Evolutionary conservation across 1,140 invertebrate species (phyloP).

Genomic region (Drosophila sturtevanti): DNA sequence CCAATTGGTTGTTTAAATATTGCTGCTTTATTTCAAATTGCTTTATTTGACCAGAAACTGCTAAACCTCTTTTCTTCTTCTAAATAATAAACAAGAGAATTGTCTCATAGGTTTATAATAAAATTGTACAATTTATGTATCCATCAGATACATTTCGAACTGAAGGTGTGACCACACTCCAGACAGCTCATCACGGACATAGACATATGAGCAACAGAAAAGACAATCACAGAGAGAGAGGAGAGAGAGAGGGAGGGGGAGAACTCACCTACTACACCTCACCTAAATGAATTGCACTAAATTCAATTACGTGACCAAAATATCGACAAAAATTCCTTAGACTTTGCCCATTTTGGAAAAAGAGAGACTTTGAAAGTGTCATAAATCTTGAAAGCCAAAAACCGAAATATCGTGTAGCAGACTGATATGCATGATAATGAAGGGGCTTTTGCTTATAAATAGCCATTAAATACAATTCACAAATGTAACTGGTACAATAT

Average conservation of each 20-base stretch:
- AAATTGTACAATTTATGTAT: slow-evolving; percentile 36
- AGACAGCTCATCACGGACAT: slow-evolving; percentile 37
- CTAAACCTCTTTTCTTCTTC: too few relatives aligned
- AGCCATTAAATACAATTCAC: slow-evolving; percentile 46
- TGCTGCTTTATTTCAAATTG: too few relatives aligned
- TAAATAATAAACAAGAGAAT: slow-evolving; percentile 36
- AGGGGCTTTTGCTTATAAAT: slow-evolving; percentile 54
- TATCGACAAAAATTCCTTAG: slow-evolving; percentile 34
- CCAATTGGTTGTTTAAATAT: too few relatives aligned
- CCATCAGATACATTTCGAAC: slow-evolving; percentile 51
- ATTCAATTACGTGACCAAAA: slow-evolving; percentile 55
- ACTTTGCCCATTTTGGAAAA: slow-evolving; percentile 28
- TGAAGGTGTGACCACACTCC: slow-evolving; percentile 59
- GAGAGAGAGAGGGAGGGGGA: too few relatives aligned
- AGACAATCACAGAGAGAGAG: too few relatives aligned
- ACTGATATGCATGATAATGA: slow-evolving; percentile 59
- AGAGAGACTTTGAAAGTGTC: slow-evolving; percentile 59
- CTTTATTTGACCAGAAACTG: too few relatives aligned
- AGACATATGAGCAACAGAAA: slow-evolving; percentile 1
- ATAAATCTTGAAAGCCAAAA: slow-evolving; percentile 60
- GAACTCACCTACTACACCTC: slow-evolving; percentile 36
- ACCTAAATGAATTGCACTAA: slow-evolving; percentile 65
- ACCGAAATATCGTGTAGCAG: slow-evolving; percentile 25
- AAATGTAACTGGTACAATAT: slow-evolving; percentile 60
- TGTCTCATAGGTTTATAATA: slow-evolving; percentile 35